Percentiles rank a stretch among this genome's conserved stretches.
These are phyloP conservation scores for Dascillus cervinus DNA, from an alignment of 2,888 invertebrate genomes.

Conservation along the genomic window DNA sequence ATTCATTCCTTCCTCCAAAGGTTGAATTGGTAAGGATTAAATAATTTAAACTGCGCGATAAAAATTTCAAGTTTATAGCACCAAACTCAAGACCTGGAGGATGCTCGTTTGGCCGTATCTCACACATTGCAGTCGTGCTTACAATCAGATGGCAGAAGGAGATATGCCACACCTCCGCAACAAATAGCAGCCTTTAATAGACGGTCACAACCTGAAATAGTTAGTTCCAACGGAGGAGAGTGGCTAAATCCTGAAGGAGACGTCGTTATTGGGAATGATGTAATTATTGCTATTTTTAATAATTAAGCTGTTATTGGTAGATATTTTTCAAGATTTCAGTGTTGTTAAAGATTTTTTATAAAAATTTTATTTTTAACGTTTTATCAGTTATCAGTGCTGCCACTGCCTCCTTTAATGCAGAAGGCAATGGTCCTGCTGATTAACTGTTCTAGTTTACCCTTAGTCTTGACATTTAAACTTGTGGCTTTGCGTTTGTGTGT, in stretches of 20 bases:
- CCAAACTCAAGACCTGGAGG: slow-evolving; percentile 71
- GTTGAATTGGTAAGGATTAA: slow-evolving; percentile 45
- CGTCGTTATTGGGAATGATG: slow-evolving; percentile 70
- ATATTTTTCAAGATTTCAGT: background rate
- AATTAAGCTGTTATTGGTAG: slow-evolving; percentile 1
- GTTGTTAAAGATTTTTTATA: too few species aligned
- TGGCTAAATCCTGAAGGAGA: slow-evolving; percentile 60
- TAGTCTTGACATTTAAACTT: too few species aligned
- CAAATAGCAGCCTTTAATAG: slow-evolving; percentile 85
- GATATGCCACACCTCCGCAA: slow-evolving; percentile 82
- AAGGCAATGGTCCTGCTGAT: too few species aligned
- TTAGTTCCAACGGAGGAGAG: slow-evolving; percentile 49
- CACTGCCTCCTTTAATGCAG: too few species aligned
- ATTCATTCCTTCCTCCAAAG: slow-evolving; percentile 58
- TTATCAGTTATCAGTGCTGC: too few species aligned
- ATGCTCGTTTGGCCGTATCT: slow-evolving; percentile 73
- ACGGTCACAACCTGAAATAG: slow-evolving; percentile 62
- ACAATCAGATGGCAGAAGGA: slow-evolving; percentile 71
- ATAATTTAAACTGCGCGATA: too few species aligned
- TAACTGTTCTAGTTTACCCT: too few species aligned
- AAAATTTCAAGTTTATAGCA: slow-evolving; percentile 25
- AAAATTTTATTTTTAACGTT: too few species aligned
- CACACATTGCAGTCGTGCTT: slow-evolving; percentile 80
- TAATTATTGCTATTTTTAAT: slow-evolving; percentile 27
- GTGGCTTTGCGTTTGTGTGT: too few species aligned